These are phyloP conservation scores for Hemitrygon akajei DNA, from an alignment of 2,797 vertebrate genomes.

Conservation along the genomic window DNA sequence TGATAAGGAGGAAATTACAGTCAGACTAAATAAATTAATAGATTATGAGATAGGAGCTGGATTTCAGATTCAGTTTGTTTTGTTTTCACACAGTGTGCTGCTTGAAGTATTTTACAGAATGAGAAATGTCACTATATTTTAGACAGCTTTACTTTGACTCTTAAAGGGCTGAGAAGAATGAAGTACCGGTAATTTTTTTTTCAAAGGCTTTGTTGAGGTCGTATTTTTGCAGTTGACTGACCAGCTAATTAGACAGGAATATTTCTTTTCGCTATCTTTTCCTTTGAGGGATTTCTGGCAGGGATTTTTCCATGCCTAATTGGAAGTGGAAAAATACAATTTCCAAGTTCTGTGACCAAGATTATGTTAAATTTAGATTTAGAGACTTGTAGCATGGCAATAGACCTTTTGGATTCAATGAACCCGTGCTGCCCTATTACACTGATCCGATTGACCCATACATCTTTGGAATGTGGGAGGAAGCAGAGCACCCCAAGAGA, in stretches of 20 bases:
- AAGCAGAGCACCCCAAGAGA: too few species aligned
- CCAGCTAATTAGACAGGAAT: neutral
- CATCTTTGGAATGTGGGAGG: too few species aligned
- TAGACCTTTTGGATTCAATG: too few species aligned
- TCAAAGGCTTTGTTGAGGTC: neutral
- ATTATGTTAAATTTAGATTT: neutral
- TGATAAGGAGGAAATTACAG: constrained; percentile 23
- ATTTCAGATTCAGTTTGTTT: neutral
- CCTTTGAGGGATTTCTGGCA: neutral
- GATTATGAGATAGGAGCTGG: neutral
- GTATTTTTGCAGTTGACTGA: neutral
- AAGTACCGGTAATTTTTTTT: neutral
- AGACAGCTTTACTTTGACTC: neutral
- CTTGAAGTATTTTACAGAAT: neutral
- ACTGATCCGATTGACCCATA: too few species aligned
- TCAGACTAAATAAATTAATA: neutral
- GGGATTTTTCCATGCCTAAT: neutral
- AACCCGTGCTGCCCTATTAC: too few species aligned
- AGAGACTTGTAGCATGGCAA: too few species aligned
- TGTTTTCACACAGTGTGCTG: neutral
- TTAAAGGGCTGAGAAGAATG: neutral
- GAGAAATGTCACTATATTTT: neutral
- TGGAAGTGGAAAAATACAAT: neutral
- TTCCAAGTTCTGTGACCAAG: neutral
- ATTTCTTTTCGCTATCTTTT: neutral